Evolutionary conservation across 2,888 invertebrate species (phyloP), one percentile per base, ranked within the genome.

Genomic region (Erannis defoliaria): DNA sequence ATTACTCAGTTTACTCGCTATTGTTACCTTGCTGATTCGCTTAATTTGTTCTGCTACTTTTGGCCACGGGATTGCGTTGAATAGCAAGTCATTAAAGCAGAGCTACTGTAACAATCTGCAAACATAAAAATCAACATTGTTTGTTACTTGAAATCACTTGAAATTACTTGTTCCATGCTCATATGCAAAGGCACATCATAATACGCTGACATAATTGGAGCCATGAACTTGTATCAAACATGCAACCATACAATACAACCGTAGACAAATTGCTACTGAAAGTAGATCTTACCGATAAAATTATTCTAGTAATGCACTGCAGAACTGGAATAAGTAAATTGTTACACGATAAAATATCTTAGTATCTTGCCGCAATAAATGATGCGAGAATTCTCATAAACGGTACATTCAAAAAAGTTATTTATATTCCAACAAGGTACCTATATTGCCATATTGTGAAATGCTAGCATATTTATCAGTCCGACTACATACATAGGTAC

Each of bases 1-100:
- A 84, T 84, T 80, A 74, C 74, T 70, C 61, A 55, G 82, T 84
- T 84, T 80, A 73, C 74, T 70, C 61, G 56, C 70, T 64, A 75
- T 83, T 82, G 82, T 80, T 73, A 72, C 67, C 66, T 66, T 62
- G 60, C 67, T 70, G 65, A 78, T 74, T 72, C 73, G 74, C 70
- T 74, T 74, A 55, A 68, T 68, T 72, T 70, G 67, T 58, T 70
- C 61, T 61, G 56, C 48, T 38, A 55, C 42, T 68, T 51, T 45
- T 9, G 26, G 49, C 31, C 5, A 6, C 43, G 26, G 19, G 26
- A 35, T 29, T 21, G 12, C 18, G 18, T 31, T 19, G 31, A 31
- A 50, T 38, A 18, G 37, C 50, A 23, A 50, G 9, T 16, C 35
- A 29, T 49, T 50, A 37, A 23, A 50, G 37, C 31, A 46, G 31